A percentile compares a stretch with the other conserved stretches of the same genome.
Conservation (phyloP, 2,888 invertebrate species). For the Pterostichus niger region DNA sequence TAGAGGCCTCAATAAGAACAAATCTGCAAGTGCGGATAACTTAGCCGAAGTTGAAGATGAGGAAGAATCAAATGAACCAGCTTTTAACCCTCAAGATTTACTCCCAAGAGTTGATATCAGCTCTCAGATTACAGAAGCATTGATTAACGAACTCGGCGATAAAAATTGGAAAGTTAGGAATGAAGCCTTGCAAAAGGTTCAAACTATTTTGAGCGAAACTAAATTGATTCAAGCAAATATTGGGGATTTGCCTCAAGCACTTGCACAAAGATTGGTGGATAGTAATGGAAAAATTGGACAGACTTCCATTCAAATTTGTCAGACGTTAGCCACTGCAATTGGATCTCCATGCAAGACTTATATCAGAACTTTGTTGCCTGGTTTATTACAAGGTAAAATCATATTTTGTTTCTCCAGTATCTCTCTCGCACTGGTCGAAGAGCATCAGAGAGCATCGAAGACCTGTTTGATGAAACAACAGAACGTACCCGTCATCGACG, state of each 20-base stretch:
- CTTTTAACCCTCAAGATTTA: slow-evolving; percentile 83
- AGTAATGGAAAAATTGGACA: slow-evolving; percentile 96
- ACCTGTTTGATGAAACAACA: no score
- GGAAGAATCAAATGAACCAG: slow-evolving; percentile 77
- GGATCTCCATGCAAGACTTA: slow-evolving; percentile 90
- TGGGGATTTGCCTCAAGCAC: slow-evolving; percentile 90
- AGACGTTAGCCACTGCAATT: slow-evolving; percentile 89
- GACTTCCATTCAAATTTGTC: slow-evolving; percentile 90
- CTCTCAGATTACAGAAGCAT: slow-evolving; percentile 88
- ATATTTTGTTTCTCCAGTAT: background rate
- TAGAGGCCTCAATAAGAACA: slow-evolving; percentile 78
- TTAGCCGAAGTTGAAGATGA: slow-evolving; percentile 77
- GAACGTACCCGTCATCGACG: no score
- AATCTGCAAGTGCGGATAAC: slow-evolving; percentile 80
- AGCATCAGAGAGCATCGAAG: no score
- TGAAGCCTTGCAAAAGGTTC: slow-evolving; percentile 87
- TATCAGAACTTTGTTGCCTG: slow-evolving; percentile 90
- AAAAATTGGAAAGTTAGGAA: slow-evolving; percentile 94
- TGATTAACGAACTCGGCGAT: slow-evolving; percentile 90
- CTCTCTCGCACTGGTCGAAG: no score
- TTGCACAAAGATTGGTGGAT: slow-evolving; percentile 89
- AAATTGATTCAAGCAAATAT: slow-evolving; percentile 90
- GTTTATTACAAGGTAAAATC: slow-evolving; percentile 88
- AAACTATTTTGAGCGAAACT: slow-evolving; percentile 85
- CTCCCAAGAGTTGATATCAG: slow-evolving; percentile 90